These are phyloP conservation scores for Perca fluviatilis DNA, from an alignment of 2,113 vertebrate species.

Conservation along the genomic window DNA sequence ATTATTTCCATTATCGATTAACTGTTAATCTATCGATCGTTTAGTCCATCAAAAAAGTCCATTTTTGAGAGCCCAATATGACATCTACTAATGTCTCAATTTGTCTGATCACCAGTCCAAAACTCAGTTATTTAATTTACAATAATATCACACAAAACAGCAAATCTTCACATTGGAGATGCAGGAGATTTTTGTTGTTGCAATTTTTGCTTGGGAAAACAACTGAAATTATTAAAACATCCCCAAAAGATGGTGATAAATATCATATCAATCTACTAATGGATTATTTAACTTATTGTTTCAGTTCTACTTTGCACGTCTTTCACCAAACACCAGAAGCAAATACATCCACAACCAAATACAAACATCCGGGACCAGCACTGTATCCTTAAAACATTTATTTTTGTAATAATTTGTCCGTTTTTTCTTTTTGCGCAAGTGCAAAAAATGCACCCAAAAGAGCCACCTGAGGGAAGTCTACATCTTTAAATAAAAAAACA, in stretches of 20 bases:
- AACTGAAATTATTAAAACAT: not conserved
- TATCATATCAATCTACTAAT: too few species aligned
- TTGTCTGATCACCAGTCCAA: not conserved
- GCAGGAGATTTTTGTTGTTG: too few species aligned
- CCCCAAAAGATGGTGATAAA: not conserved
- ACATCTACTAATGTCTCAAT: not conserved
- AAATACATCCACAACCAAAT: slow-evolving; percentile 32
- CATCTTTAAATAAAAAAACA: slow-evolving; percentile 99
- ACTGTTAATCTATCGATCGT: not conserved
- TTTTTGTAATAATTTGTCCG: slow-evolving; percentile 86
- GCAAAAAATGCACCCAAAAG: slow-evolving; percentile 93
- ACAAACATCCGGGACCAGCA: slow-evolving; percentile 32
- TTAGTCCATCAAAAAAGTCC: not conserved
- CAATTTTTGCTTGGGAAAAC: not conserved
- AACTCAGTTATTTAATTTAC: not conserved
- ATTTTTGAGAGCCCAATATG: too few species aligned
- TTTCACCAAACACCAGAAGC: not conserved
- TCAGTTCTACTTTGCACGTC: not conserved
- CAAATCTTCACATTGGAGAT: not conserved
- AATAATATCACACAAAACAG: not conserved
- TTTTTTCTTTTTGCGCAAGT: slow-evolving; percentile 87
- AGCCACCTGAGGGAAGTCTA: slow-evolving; percentile 93
- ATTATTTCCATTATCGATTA: not conserved
- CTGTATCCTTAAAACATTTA: slow-evolving; percentile 84
- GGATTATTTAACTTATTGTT: not conserved